Evolutionary conservation across 1,140 invertebrate species (phyloP).

Genomic region (Lepidurus apus): DNA sequence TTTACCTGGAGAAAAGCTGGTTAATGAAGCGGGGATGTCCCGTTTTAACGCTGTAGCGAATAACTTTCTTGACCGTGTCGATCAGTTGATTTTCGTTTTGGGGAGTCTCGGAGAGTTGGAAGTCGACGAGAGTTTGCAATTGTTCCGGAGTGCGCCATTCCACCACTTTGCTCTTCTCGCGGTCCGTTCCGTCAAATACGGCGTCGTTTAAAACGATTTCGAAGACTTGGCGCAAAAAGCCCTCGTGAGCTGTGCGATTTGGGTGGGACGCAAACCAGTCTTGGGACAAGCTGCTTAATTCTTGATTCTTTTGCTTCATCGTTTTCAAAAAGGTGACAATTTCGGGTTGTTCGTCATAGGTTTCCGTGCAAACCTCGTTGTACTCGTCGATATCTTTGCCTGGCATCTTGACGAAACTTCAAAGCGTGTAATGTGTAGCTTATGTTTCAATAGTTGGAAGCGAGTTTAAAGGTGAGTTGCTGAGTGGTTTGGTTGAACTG

Average conservation of each 20-base stretch:
- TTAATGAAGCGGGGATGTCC: slow-evolving; percentile 82
- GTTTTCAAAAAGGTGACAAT: background rate
- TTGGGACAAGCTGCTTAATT: slow-evolving; percentile 9
- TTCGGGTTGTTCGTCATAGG: background rate
- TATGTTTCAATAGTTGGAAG: background rate
- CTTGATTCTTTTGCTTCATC: background rate
- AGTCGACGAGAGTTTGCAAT: slow-evolving; percentile 58
- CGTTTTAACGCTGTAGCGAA: slow-evolving; percentile 77
- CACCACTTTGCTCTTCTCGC: slow-evolving; percentile 56
- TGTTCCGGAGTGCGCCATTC: slow-evolving; percentile 66
- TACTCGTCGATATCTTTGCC: background rate
- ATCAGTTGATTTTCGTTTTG: slow-evolving; percentile 62
- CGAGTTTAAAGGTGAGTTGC: background rate
- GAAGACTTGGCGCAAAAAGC: slow-evolving; percentile 61
- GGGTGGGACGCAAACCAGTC: slow-evolving; percentile 43
- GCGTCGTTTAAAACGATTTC: slow-evolving; percentile 66
- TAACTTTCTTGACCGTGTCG: slow-evolving; percentile 57
- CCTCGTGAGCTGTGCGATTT: slow-evolving; percentile 56
- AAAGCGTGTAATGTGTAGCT: background rate
- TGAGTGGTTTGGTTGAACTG: background rate
- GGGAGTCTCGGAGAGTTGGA: slow-evolving; percentile 55
- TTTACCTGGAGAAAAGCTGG: slow-evolving; percentile 64
- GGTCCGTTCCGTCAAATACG: slow-evolving; percentile 64
- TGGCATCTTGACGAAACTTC: background rate
- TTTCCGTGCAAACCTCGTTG: background rate